Conservation (phyloP, 1,140 invertebrate genomes). For the Drosophila bocki region DNA sequence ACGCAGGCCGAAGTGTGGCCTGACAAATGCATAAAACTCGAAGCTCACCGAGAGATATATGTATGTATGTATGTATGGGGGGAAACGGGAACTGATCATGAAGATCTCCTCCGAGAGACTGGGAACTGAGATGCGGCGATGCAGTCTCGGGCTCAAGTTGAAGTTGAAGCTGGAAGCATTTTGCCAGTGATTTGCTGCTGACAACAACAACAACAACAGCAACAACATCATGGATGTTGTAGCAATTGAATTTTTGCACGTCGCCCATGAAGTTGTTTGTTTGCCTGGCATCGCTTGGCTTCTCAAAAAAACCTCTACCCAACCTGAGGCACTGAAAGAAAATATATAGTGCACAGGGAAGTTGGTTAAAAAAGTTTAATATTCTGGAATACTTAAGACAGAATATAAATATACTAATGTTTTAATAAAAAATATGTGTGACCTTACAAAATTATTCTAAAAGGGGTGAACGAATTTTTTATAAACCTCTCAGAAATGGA, state of each 20-base stretch:
- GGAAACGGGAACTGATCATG: constrained; percentile 42
- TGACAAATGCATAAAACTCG: constrained; percentile 81
- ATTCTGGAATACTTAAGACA: neutral
- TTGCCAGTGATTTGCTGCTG: constrained; percentile 66
- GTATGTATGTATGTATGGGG: neutral
- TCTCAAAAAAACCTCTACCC: constrained; percentile 16
- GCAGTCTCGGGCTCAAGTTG: constrained; percentile 38
- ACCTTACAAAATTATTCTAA: neutral
- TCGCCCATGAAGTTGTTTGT: constrained; percentile 84
- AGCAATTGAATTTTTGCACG: constrained; percentile 84
- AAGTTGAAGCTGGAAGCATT: constrained; percentile 59
- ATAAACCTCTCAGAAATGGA: too few species aligned
- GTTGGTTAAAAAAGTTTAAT: too few species aligned
- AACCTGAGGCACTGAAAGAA: neutral
- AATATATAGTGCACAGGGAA: neutral
- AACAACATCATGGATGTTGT: constrained; percentile 59
- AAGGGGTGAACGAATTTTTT: neutral
- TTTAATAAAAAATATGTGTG: neutral
- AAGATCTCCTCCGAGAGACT: constrained; percentile 53
- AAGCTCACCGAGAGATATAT: constrained; percentile 26
- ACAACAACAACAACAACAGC: constrained; percentile 48
- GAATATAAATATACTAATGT: neutral
- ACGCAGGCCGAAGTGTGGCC: constrained; percentile 70
- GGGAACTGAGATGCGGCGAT: constrained; percentile 39
- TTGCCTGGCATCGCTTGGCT: constrained; percentile 73